Percentiles rank a stretch among this genome's conserved stretches.
Evolutionary conservation across 2,797 vertebrate species (phyloP).

Genomic region (Chloroceryle inda): DNA sequence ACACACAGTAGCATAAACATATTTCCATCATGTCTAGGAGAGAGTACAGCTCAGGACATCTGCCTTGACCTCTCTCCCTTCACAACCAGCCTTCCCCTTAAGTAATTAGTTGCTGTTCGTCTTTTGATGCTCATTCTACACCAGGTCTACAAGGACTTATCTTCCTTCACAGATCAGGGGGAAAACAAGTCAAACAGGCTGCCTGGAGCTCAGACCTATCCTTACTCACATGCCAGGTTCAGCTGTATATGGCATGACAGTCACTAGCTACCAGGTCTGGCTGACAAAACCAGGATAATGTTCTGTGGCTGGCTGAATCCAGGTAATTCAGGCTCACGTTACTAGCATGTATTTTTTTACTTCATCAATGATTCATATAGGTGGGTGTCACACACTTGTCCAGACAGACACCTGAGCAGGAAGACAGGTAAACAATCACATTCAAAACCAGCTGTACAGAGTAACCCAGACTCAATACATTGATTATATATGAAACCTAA

Average conservation of each 20-base stretch:
- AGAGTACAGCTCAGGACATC: neutral
- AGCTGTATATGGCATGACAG: neutral
- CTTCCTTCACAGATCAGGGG: neutral
- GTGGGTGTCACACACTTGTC: neutral
- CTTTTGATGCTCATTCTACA: neutral
- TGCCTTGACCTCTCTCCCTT: neutral
- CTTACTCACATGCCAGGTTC: neutral
- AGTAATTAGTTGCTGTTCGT: neutral
- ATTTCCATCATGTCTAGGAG: neutral
- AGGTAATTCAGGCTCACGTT: neutral
- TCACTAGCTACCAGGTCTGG: accelerated
- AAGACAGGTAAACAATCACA: neutral
- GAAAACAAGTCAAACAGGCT: neutral
- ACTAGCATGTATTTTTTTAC: neutral
- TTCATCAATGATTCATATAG: neutral
- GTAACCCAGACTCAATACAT: neutral
- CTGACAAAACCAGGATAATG: neutral
- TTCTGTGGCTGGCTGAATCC: neutral
- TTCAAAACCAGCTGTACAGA: neutral
- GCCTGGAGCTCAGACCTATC: neutral
- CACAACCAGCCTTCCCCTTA: neutral
- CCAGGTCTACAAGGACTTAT: neutral
- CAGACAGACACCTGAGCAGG: neutral
- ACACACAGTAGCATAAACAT: neutral
- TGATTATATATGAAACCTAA: too few species aligned